Evolutionary conservation across 1,140 invertebrate genomes (phyloP).

Genomic region (Hylyphantes graminicola): DNA sequence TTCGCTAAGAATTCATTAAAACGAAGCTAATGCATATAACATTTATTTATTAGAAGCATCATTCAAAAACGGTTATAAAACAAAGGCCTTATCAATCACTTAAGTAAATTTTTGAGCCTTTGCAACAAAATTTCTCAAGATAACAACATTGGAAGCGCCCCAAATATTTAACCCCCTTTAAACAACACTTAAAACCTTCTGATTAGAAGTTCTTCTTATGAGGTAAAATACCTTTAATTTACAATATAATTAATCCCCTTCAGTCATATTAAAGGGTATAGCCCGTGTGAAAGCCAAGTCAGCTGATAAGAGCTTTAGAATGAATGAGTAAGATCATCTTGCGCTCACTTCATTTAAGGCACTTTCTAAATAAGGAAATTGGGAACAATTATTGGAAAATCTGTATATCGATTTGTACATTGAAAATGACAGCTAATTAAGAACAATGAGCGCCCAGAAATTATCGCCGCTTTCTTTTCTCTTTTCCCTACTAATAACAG

Average conservation of each 20-base stretch:
- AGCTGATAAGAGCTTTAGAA: constrained; percentile 31
- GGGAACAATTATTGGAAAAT: constrained; percentile 60
- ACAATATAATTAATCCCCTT: constrained; percentile 44
- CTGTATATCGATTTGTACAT: constrained; percentile 59
- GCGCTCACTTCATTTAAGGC: constrained; percentile 41
- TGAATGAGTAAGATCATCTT: constrained; percentile 29
- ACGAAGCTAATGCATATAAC: too few relatives aligned
- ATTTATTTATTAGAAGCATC: too few relatives aligned
- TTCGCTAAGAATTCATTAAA: too few relatives aligned
- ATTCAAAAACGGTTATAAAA: too few relatives aligned
- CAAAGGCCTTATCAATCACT: too few relatives aligned
- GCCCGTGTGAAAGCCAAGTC: constrained; percentile 1
- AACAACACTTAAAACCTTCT: not conserved
- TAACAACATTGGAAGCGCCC: too few relatives aligned
- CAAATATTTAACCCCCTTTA: not conserved
- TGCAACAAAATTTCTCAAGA: too few relatives aligned
- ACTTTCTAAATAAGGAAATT: constrained; percentile 56
- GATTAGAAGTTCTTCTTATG: too few relatives aligned
- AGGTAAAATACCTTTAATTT: constrained; percentile 36
- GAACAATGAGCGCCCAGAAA: constrained; percentile 52
- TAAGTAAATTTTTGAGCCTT: too few relatives aligned
- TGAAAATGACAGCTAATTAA: constrained; percentile 59
- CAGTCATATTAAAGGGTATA: constrained; percentile 26
- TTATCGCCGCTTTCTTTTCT: constrained; percentile 55
- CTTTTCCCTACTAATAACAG: constrained; percentile 40